Evolutionary conservation across 2,797 vertebrate genomes (phyloP).

Genomic region (Scyliorhinus canicula): DNA sequence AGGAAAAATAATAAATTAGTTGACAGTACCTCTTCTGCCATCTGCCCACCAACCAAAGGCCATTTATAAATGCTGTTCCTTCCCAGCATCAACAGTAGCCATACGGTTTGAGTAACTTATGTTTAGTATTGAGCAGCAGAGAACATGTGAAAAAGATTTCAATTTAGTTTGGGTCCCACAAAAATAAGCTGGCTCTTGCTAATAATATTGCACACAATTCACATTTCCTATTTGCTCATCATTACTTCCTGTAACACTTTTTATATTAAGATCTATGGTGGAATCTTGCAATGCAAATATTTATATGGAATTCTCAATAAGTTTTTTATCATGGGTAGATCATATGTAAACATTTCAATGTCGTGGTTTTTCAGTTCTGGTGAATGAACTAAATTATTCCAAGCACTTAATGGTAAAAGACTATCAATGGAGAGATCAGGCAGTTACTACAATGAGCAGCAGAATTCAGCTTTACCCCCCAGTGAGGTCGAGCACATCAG

Average conservation of each 20-base stretch:
- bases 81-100: background rate
- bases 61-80: background rate
- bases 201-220: too few relatives aligned
- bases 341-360: background rate
- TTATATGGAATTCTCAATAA: background rate
- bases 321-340: background rate
- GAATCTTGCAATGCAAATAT: background rate
- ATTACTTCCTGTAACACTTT: background rate
- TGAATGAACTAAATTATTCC: background rate
- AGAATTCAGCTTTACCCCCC: too few relatives aligned
- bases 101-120: background rate
- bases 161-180: background rate
- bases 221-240: background rate
- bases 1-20: conserved; percentile 41
- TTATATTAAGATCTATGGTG: background rate
- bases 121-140: background rate
- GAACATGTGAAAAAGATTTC: background rate
- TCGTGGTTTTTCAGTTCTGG: background rate
- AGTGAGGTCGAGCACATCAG: too few relatives aligned
- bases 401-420: background rate
- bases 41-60: background rate
- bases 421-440: background rate
- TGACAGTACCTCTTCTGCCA: background rate
- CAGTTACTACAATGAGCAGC: background rate
- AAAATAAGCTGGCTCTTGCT: background rate